These are phyloP conservation scores for Brachionus angularis DNA, from an alignment of 1,140 invertebrate species.

Conservation along the genomic window DNA sequence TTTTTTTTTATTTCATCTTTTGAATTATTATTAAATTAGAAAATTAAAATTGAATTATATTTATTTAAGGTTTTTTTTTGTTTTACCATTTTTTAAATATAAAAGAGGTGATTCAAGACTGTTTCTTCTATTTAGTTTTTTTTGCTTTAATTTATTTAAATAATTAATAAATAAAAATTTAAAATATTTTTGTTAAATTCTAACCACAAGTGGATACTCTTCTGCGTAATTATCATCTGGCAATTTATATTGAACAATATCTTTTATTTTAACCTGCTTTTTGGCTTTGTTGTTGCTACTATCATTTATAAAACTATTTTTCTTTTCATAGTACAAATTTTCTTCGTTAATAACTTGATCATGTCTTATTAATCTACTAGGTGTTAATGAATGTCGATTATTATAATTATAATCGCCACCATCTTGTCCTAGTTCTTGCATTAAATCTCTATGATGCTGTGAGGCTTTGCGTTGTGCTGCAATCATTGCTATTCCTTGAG, in stretches of 20 bases:
- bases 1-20: too few relatives aligned
- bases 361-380: slow-evolving; percentile 52
- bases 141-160: not conserved
- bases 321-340: slow-evolving; percentile 2
- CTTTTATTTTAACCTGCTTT: slow-evolving; percentile 40
- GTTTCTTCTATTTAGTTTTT: not conserved
- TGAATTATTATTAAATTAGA: too few relatives aligned
- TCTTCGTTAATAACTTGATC: slow-evolving; percentile 45
- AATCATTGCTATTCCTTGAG: slow-evolving; percentile 40
- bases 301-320: slow-evolving; percentile 31
- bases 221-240: slow-evolving; percentile 31
- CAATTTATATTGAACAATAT: slow-evolving; percentile 36
- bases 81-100: slow-evolving; percentile 7
- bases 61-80: too few relatives aligned
- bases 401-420: slow-evolving; percentile 47
- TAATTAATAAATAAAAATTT: too few relatives aligned
- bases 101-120: slow-evolving; percentile 4
- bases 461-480: slow-evolving; percentile 41
- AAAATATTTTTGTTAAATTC: too few relatives aligned
- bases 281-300: not conserved
- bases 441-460: slow-evolving; percentile 31
- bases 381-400: slow-evolving; percentile 49
- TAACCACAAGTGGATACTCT: too few relatives aligned
- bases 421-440: slow-evolving; percentile 41
- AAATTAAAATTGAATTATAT: too few relatives aligned